Evolutionary conservation across 1,140 invertebrate species (phyloP).

Genomic region (Elymnias hypermnestra): DNA sequence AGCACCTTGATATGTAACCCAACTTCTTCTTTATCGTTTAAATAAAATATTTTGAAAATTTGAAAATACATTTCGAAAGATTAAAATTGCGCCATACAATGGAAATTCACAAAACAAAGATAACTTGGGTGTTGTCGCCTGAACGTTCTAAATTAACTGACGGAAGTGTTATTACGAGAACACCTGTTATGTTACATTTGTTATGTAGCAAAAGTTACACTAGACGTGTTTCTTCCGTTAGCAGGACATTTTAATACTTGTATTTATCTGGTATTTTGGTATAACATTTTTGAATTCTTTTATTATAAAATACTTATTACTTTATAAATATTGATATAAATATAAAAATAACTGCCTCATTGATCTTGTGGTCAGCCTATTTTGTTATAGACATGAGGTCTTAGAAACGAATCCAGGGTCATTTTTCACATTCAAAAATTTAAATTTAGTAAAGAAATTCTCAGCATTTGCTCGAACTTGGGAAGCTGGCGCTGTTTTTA

Average conservation of each 20-base stretch:
- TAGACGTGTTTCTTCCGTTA: neutral
- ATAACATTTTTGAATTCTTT: too few relatives aligned
- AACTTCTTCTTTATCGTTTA: neutral
- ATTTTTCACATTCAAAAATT: too few relatives aligned
- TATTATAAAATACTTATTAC: too few relatives aligned
- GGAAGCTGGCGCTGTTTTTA: too few relatives aligned
- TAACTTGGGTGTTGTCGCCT: conserved; percentile 28
- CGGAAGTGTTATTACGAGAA: conserved; percentile 34
- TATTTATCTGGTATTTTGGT: too few relatives aligned
- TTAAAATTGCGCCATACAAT: conserved; percentile 11
- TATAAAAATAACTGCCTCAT: neutral
- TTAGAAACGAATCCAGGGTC: too few relatives aligned
- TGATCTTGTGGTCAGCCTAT: too few relatives aligned
- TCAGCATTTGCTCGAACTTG: too few relatives aligned
- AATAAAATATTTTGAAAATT: neutral
- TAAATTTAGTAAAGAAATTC: too few relatives aligned
- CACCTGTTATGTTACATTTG: conserved; percentile 8
- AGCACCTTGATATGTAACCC: too few relatives aligned
- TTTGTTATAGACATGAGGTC: too few relatives aligned
- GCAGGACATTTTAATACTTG: too few relatives aligned
- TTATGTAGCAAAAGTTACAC: neutral
- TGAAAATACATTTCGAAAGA: neutral
- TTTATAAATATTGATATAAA: neutral
- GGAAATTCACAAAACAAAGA: conserved; percentile 24
- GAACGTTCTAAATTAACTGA: conserved; percentile 36